Conservation (phyloP, 2,888 invertebrate species). For the Meganola albula region DNA sequence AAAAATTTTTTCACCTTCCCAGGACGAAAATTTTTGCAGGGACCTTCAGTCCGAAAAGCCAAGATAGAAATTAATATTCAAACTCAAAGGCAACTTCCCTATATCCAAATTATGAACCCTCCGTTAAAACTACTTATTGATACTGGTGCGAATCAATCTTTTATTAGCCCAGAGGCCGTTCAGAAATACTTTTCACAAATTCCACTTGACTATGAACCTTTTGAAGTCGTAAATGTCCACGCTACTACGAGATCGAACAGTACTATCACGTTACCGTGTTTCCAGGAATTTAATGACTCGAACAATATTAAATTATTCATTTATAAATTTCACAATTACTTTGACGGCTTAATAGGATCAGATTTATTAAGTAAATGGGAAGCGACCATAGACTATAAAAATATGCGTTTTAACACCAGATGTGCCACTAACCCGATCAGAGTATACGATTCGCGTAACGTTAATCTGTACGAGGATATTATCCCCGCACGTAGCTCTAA, state of each 20-base stretch:
- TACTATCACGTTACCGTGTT: too few relatives aligned
- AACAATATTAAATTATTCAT: conserved; percentile 10
- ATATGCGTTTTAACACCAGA: conserved; percentile 8
- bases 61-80: conserved; percentile 17
- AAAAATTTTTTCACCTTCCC: neutral
- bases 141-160: too few relatives aligned
- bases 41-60: conserved; percentile 1
- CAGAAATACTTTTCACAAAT: too few relatives aligned
- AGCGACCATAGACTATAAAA: conserved; percentile 15
- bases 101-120: conserved; percentile 10
- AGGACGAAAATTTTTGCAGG: neutral
- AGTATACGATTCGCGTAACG: conserved; percentile 22
- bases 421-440: conserved; percentile 6
- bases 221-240: too few relatives aligned
- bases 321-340: conserved; percentile 17
- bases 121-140: conserved; percentile 16
- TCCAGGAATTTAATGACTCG: too few relatives aligned
- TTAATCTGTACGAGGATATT: conserved; percentile 22
- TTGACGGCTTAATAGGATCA: too few relatives aligned
- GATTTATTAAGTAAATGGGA: conserved; percentile 17
- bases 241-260: too few relatives aligned
- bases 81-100: conserved; percentile 12
- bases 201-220: too few relatives aligned
- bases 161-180: too few relatives aligned
- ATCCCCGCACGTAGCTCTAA: conserved; percentile 18